A percentile compares a stretch with the other conserved stretches of the same genome.
Evolutionary conservation across 2,797 vertebrate species (phyloP).

Genomic region (Pipistrellus nathusii): DNA sequence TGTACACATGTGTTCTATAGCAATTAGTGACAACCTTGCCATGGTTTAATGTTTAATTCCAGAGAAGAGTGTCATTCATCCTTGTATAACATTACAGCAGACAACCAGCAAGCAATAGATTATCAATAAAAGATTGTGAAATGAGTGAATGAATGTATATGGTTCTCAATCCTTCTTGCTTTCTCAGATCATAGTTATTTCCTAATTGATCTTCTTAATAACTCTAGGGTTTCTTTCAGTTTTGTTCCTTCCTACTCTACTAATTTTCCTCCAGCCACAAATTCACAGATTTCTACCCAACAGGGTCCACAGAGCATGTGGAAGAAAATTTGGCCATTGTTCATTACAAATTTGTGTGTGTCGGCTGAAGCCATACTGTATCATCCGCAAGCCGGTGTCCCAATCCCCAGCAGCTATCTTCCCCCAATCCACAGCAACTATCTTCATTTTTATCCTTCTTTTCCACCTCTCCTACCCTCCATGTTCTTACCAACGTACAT

Average conservation of each 20-base stretch:
- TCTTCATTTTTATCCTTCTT: not conserved
- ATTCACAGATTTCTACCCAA: not conserved
- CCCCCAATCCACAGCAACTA: not conserved
- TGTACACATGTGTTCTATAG: not conserved
- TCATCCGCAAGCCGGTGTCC: not conserved
- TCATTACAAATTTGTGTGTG: not conserved
- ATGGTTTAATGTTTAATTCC: not conserved
- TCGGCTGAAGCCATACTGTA: not conserved
- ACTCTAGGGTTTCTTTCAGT: not conserved
- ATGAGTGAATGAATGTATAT: not conserved
- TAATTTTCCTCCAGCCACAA: constrained; percentile 7
- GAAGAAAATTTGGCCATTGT: not conserved
- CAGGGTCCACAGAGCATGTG: not conserved
- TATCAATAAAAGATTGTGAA: not conserved
- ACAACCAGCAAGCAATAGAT: not conserved
- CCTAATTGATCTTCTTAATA: not conserved
- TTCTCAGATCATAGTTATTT: constrained; percentile 42
- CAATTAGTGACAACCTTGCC: not conserved
- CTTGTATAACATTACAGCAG: not conserved
- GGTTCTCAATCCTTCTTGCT: not conserved
- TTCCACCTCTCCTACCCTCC: not conserved
- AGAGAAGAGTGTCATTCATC: not conserved
- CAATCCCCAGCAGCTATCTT: not conserved
- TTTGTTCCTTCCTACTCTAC: constrained; percentile 13
- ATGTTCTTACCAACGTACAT: not conserved